Conservation (phyloP, 2,888 invertebrate genomes). For the Ligdia adustata region DNA sequence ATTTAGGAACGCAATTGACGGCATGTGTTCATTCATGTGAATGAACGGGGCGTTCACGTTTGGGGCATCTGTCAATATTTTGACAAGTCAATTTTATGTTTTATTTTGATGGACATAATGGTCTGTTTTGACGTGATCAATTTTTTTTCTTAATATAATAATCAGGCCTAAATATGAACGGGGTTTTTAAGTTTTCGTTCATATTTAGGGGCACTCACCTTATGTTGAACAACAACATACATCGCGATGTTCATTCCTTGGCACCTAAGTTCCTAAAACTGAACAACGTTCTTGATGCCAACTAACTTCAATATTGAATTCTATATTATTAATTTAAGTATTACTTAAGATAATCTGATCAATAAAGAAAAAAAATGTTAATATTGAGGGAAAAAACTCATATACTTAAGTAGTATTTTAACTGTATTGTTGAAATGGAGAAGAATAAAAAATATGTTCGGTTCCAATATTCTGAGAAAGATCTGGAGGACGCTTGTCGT, state of each 20-base stretch:
- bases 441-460: constrained; percentile 9
- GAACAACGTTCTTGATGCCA: constrained; percentile 3
- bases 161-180: constrained; percentile 5
- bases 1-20: too few relatives aligned
- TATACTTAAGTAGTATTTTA: not conserved
- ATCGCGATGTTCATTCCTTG: constrained; percentile 4
- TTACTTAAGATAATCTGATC: not conserved
- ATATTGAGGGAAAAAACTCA: too few relatives aligned
- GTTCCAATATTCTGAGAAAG: constrained; percentile 10
- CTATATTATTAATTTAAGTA: constrained; percentile 1
- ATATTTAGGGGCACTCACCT: constrained; percentile 1
- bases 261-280: constrained; percentile 3
- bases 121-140: not conserved
- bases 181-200: constrained; percentile 2
- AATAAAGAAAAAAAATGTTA: not conserved
- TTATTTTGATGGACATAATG: not conserved
- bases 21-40: not conserved
- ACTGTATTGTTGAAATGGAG: constrained; percentile 6
- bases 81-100: constrained; percentile 3
- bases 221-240: constrained; percentile 1
- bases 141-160: constrained; percentile 1
- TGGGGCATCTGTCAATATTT: constrained; percentile 3
- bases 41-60: constrained; percentile 3
- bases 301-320: not conserved
- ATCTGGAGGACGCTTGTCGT: constrained; percentile 7